These are phyloP conservation scores for Euthynnus affinis DNA, from an alignment of 2,797 vertebrate genomes.

Conservation along the genomic window DNA sequence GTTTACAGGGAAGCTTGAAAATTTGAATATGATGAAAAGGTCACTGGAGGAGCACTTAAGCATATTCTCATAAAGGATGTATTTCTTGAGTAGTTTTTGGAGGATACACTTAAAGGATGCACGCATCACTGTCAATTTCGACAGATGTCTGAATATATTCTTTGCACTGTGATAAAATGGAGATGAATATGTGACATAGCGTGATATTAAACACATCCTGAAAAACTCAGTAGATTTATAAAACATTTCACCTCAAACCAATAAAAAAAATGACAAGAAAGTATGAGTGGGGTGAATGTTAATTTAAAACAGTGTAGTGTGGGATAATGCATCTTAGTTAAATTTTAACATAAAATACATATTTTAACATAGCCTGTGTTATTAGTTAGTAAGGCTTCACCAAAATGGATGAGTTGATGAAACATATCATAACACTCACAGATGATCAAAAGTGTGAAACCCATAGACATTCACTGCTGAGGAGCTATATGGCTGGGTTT, in stretches of 20 bases:
- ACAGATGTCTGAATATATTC: constrained; percentile 24
- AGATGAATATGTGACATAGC: background rate
- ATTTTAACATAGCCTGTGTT: background rate
- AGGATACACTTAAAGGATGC: constrained; percentile 32
- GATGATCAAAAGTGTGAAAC: background rate
- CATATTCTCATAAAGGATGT: constrained; percentile 39
- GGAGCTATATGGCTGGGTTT: constrained; percentile 34
- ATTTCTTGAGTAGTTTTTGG: constrained; percentile 41
- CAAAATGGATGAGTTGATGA: background rate
- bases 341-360: background rate
- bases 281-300: background rate
- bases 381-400: background rate
- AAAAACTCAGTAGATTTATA: background rate
- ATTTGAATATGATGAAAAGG: constrained; percentile 60
- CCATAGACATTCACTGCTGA: constrained; percentile 1
- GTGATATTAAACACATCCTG: constrained; percentile 10
- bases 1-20: constrained; percentile 51
- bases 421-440: background rate
- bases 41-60: constrained; percentile 55
- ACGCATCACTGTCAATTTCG: constrained; percentile 43
- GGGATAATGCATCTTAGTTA: background rate
- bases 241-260: constrained; percentile 5
- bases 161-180: constrained; percentile 33
- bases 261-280: constrained; percentile 21
- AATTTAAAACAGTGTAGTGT: background rate